Evolutionary conservation across 1,140 invertebrate genomes (phyloP), one percentile per base, ranked within the genome.

Genomic region (Zaprionus camerounensis): DNA sequence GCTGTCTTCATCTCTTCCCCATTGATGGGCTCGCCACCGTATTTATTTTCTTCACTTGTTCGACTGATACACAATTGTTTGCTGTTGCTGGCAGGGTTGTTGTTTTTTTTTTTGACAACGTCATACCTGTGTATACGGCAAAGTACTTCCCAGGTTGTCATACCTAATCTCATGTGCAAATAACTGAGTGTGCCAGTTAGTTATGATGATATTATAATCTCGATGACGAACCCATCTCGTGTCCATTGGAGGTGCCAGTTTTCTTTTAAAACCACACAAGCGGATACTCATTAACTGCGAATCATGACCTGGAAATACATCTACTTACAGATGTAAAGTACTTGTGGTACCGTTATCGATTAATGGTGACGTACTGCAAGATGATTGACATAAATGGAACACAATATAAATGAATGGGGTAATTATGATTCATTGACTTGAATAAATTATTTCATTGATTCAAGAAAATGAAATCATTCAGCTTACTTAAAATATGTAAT

Each of bases 101-200:
- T 41, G 26, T 41, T 46, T 13, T 63, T 51, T 2, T 59, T 69
- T 62, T 70, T 53, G 41, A 41, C 67, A 70, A 75, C 73, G 73
- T 76, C 68, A 71, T 36, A 65, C 15, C 22, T 28, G 20, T 64
- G 62, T 64, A 12, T 31, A 51, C 36, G 17, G 2, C 46, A 61
- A 41, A 66, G 61, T 71, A 65, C 68, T 65, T 76, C 69, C 74
- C 69, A 66, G 31, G 53, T 26, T 20, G 41, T 53, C 71, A 49
- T 74, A n/a, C 51, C 64, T 77, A 73, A 77, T 73, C 51, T 17
- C 53, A 51, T 34, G 13, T 34, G 17, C 56, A 77, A 77, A 73
- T 51, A 77, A 64, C 51, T 77, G 75, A 77, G 75, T 73, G 75
- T 72, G 70, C 70, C 74, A 77, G 68, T 76, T 61, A 22, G 44